Evolutionary conservation across 2,113 vertebrate species (phyloP), one percentile per base, ranked within the genome.

Genomic region (Lamprotornis superbus): DNA sequence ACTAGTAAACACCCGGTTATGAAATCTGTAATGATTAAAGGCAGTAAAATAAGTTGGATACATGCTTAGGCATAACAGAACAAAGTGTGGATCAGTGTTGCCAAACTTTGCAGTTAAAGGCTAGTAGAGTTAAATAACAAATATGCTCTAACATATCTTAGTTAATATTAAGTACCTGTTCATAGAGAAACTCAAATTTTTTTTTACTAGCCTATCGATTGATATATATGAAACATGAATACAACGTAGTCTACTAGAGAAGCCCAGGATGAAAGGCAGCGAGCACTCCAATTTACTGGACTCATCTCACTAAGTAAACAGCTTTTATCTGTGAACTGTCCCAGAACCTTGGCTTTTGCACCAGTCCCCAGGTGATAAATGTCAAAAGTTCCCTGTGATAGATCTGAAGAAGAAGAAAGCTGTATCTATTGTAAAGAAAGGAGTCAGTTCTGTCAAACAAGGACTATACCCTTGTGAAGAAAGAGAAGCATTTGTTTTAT

Each of bases 341-440:
- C 71, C 76, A 63, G 55, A 88, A 76, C 37, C 37, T 94, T 85
- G 74, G 44, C 44, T 91, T 94, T 85, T 90, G 84, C 64, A 91
- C 69, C 33, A 78, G 64, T 4, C 83, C 14, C 67, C 60, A 21
- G 52, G 55, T 84, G 64, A 75, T 42, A 47, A 81, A 60, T 37
- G 44, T 57, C 60, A 89, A 28, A 69, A 91, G 44, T 39, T 84
- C 39, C 84, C 47, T n/a, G 42, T 27, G 22, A 83, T 2, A 63
- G 31, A 83, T 33, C 33, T 75, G 47, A 78, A 87, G 35, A 22
- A 81, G 67, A 52, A 83, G 37, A 47, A 61, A 84, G 37, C 78
- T 56, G 19, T 6, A 37, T 19, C 35, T 67, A 11, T 60, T 44
- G 33, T 35, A 71, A 82, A 81, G 35, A 71, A 92, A 87, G 46